phyloP scores from a whole-genome alignment of 2,888 invertebrate genomes.

The Ceraclea dissimilis region DNA sequence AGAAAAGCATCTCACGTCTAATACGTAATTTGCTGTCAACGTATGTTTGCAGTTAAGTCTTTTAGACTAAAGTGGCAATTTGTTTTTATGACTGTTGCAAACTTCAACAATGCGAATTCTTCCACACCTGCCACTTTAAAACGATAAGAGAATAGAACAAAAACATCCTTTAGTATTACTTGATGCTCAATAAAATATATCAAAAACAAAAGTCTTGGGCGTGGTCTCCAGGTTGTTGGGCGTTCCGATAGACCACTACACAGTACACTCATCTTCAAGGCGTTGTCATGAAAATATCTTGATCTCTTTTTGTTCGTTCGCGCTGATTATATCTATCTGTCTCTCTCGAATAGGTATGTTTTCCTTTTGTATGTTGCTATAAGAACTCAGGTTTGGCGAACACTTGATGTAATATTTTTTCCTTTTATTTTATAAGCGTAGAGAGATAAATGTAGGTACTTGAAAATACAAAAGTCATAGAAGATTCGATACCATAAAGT shows the following conservation, averaged over 20 bases:
- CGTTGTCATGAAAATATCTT: background rate
- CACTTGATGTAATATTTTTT: slow-evolving; percentile 20
- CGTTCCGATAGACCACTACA: slow-evolving; percentile 21
- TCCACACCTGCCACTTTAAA: slow-evolving; percentile 15
- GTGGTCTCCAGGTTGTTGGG: slow-evolving; percentile 20
- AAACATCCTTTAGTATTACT: slow-evolving; percentile 8
- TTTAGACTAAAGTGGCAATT: slow-evolving; percentile 10
- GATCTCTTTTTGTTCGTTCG: slow-evolving; percentile 9
- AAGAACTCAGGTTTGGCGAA: slow-evolving; percentile 12
- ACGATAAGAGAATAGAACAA: slow-evolving; percentile 11
- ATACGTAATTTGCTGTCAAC: background rate
- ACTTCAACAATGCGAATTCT: slow-evolving; percentile 13
- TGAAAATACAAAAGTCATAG: too few relatives aligned
- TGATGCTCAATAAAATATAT: slow-evolving; percentile 13
- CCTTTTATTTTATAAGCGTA: slow-evolving; percentile 24
- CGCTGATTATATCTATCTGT: slow-evolving; percentile 6
- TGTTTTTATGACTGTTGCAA: slow-evolving; percentile 10
- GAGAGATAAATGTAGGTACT: too few relatives aligned
- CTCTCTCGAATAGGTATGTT: slow-evolving; percentile 15
- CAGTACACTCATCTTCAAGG: slow-evolving; percentile 9
- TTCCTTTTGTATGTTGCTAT: slow-evolving; percentile 12
- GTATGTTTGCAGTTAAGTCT: slow-evolving; percentile 1
- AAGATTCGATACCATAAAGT: too few relatives aligned
- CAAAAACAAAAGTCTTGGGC: slow-evolving; percentile 16
- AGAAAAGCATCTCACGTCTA: too few relatives aligned